Percentiles rank a stretch among this genome's conserved stretches.
These are phyloP conservation scores for Eulemur mongoz DNA, from an alignment of 2,797 vertebrate genomes.

Conservation along the genomic window DNA sequence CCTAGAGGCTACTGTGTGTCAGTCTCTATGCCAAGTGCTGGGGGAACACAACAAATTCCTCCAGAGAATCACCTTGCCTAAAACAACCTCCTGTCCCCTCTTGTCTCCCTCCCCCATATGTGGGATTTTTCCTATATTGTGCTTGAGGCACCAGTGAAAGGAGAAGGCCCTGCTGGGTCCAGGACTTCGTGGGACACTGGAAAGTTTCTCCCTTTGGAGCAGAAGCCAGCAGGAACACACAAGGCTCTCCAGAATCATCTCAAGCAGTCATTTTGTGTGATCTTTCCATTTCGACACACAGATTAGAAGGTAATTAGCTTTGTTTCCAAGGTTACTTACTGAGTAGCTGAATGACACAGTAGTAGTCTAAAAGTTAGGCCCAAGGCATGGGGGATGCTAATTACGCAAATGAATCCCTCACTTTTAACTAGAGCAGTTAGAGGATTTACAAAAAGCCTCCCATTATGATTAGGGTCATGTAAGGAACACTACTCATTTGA, in stretches of 20 bases:
- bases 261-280: slow-evolving; percentile 12
- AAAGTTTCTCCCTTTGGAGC: slow-evolving; percentile 31
- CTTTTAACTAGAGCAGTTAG: slow-evolving; percentile 59
- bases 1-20: neutral
- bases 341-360: slow-evolving; percentile 58
- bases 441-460: slow-evolving; percentile 47
- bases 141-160: neutral
- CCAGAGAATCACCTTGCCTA: neutral
- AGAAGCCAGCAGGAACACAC: neutral
- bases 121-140: neutral
- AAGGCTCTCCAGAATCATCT: slow-evolving; percentile 1
- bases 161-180: neutral
- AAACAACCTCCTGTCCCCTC: neutral
- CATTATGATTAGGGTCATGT: neutral
- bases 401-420: slow-evolving; percentile 31
- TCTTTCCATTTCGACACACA: slow-evolving; percentile 56
- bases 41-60: neutral
- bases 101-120: neutral
- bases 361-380: slow-evolving; percentile 55
- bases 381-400: slow-evolving; percentile 37
- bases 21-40: neutral
- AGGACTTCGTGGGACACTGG: neutral
- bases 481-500: slow-evolving; percentile 35
- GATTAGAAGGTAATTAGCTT: slow-evolving; percentile 61
- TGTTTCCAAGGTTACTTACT: slow-evolving; percentile 60